Evolutionary conservation across 2,888 invertebrate genomes (phyloP).

Genomic region (Hirtodrosophila confusa): DNA sequence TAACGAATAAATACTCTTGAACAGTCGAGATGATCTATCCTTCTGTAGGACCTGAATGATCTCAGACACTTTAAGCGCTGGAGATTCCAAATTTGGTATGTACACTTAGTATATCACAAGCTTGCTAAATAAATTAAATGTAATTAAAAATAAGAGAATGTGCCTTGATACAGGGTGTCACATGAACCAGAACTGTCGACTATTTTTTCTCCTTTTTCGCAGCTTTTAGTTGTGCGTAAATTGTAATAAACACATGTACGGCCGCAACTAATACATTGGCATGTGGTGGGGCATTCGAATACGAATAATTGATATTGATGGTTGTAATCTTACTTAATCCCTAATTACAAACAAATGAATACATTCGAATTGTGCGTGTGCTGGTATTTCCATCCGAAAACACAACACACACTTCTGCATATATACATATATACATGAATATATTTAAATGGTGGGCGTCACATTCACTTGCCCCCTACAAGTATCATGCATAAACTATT

Average conservation of each 20-base stretch:
- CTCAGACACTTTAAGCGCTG: too few relatives aligned
- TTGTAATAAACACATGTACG: conserved; percentile 64
- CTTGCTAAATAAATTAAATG: too few relatives aligned
- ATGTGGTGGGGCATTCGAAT: conserved; percentile 56
- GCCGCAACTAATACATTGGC: conserved; percentile 53
- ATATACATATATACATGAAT: neutral
- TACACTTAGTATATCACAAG: too few relatives aligned
- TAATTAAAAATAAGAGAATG: too few relatives aligned
- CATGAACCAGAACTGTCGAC: too few relatives aligned
- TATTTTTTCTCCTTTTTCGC: neutral
- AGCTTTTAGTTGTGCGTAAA: conserved; percentile 56
- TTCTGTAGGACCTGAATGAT: too few relatives aligned
- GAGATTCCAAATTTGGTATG: too few relatives aligned
- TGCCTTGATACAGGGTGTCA: too few relatives aligned
- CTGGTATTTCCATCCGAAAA: neutral
- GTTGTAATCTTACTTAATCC: conserved; percentile 78
- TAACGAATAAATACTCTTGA: too few relatives aligned
- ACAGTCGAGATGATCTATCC: too few relatives aligned
- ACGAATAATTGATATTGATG: conserved; percentile 79
- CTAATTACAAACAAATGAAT: conserved; percentile 79
- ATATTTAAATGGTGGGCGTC: conserved; percentile 10
- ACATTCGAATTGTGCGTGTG: conserved; percentile 49
- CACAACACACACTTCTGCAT: conserved; percentile 5
- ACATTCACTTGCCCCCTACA: conserved; percentile 23
- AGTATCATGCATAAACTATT: conserved; percentile 50